Evolutionary conservation across 2,888 invertebrate genomes (phyloP).

Genomic region (Ichneumoninae sp.): DNA sequence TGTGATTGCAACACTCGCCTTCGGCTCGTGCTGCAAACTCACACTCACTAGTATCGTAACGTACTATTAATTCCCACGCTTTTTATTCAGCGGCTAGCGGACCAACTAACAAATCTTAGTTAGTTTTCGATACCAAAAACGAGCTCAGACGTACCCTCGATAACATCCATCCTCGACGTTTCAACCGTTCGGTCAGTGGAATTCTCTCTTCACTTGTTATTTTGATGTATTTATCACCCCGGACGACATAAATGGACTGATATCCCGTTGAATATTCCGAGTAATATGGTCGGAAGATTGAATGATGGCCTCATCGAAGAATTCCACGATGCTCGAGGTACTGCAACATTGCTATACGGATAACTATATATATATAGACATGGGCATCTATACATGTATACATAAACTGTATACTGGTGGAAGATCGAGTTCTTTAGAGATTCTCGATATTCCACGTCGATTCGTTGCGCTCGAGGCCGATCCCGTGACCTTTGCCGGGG

Average conservation of each 20-base stretch:
- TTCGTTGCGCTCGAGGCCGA: conserved; percentile 65
- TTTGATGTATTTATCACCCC: conserved; percentile 53
- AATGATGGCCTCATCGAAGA: conserved; percentile 52
- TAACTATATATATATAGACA: background rate
- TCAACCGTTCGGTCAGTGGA: conserved; percentile 22
- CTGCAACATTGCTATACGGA: background rate
- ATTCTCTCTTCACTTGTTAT: conserved; percentile 29
- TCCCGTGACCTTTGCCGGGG: conserved; percentile 64
- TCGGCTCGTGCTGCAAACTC: too few species aligned
- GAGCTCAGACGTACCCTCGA: too few species aligned
- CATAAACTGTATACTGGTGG: conserved; percentile 5
- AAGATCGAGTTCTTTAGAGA: conserved; percentile 58
- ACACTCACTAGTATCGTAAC: too few species aligned
- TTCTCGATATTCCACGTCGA: conserved; percentile 56
- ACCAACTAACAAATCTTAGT: background rate
- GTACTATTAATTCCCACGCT: background rate
- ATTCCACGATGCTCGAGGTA: conserved; percentile 47
- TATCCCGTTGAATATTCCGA: conserved; percentile 64
- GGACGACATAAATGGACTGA: conserved; percentile 58
- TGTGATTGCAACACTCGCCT: too few species aligned
- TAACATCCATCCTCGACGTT: background rate
- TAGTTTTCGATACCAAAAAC: background rate
- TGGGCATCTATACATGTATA: background rate
- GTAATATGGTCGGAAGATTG: conserved; percentile 56
- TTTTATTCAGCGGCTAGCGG: background rate